Evolutionary conservation across 2,888 invertebrate genomes (phyloP), one percentile per base, ranked within the genome.

Genomic region (Elmis aenea): DNA sequence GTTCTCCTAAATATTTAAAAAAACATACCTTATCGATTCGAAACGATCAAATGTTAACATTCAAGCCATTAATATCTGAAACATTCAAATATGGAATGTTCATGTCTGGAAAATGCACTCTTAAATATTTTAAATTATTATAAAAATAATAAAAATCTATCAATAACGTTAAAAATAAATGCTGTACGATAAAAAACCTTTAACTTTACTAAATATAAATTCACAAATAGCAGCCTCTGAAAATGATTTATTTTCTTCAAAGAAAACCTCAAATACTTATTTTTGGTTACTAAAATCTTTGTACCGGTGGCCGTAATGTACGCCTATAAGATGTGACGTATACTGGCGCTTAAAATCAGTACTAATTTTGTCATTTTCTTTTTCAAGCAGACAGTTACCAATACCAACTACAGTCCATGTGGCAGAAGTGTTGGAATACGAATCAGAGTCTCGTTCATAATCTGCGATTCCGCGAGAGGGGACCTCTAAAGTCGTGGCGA

Each of bases 371-470:
- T 15, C 13, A 29, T 20, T 18, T 18, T 6, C 13, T 26, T 50
- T 46, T 66, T 71, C 66, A 83, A 85, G 80, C 84, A 83, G 90
- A 90, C 77, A 90, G 89, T 76, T 92, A 92, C 77, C 91, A 92
- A 70, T 91, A 91, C 70, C 91, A 92, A 70, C 73, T 92, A 66
- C 92, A 92, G 70, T 89, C 88, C 38, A 88, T 91, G 84, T 92
- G 92, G 92, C 91, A 92, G 70, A 92, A 91, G 68, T 91, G 91
- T 69, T 92, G 91, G 91, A 91, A 87, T 69, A 90, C 89, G 52
- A 90, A 89, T 69, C 91, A 91, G 69, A 86, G 85, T 59, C 75
- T 91, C 59, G 88, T 91, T 53, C 91, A 91, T 71, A 89, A 91
- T 66, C 72, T 92, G 61, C 80, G 91, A 55, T 91, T 92, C 75